Evolutionary conservation across 2,797 vertebrate genomes (phyloP).

Genomic region (Geotrypetes seraphini): DNA sequence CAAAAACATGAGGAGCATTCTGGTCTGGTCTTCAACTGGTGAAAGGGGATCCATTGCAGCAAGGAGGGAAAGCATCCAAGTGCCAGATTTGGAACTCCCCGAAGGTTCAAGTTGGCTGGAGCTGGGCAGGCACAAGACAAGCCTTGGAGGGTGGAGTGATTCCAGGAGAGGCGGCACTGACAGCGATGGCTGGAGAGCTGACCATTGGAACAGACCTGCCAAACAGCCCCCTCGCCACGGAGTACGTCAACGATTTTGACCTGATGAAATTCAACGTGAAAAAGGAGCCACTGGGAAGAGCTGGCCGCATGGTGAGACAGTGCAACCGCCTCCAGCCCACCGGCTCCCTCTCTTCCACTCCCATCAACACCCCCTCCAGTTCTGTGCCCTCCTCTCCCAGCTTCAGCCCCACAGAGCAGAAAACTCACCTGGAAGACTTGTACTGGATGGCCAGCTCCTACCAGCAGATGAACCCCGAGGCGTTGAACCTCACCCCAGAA

Average conservation of each 20-base stretch:
- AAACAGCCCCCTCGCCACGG: slow-evolving; percentile 96
- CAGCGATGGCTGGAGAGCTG: slow-evolving; percentile 86
- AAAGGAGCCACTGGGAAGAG: slow-evolving; percentile 89
- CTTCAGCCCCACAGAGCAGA: slow-evolving; percentile 96
- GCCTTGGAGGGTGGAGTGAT: not conserved
- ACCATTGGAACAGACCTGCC: slow-evolving; percentile 89
- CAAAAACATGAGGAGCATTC: too few species aligned
- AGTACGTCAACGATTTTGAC: slow-evolving; percentile 98
- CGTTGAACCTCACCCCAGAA: slow-evolving; percentile 91
- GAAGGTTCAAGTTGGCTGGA: not conserved
- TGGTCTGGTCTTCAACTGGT: too few species aligned
- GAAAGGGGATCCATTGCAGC: too few species aligned
- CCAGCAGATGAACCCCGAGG: slow-evolving; percentile 93
- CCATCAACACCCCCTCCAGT: slow-evolving; percentile 96
- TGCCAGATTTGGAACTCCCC: too few species aligned
- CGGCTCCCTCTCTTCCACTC: slow-evolving; percentile 93
- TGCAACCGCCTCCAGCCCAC: slow-evolving; percentile 89
- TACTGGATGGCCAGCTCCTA: slow-evolving; percentile 96
- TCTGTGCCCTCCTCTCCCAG: slow-evolving; percentile 96
- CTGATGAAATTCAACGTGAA: slow-evolving; percentile 99
- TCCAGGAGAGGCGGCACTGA: slow-evolving; percentile 21
- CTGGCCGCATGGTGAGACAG: slow-evolving; percentile 78
- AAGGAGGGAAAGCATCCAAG: not conserved
- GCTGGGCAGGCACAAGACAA: too few species aligned
- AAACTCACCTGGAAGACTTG: slow-evolving; percentile 94